Evolutionary conservation across 2,797 vertebrate genomes (phyloP).

Genomic region (Pygocentrus nattereri): DNA sequence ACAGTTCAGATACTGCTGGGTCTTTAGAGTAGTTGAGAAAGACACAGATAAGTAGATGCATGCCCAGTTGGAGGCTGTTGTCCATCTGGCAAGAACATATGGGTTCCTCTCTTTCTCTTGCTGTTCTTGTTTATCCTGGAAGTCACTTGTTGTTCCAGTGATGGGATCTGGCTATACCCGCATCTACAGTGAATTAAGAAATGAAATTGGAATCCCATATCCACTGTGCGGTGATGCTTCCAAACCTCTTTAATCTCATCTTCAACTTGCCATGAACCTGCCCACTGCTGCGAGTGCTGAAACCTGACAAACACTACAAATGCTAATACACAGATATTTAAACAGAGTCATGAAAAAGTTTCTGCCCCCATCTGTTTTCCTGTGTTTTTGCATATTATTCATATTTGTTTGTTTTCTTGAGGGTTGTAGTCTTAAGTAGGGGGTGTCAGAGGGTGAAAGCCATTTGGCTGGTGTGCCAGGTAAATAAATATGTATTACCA

Average conservation of each 20-base stretch:
- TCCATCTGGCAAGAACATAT: slow-evolving; percentile 50
- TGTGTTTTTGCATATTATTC: slow-evolving; percentile 27
- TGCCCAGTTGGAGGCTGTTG: slow-evolving; percentile 36
- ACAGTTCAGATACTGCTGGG: slow-evolving; percentile 34
- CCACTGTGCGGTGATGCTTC: slow-evolving; percentile 18
- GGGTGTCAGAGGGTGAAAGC: background rate
- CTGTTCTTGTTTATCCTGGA: slow-evolving; percentile 71
- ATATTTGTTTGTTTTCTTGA: slow-evolving; percentile 5
- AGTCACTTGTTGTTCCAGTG: slow-evolving; percentile 46
- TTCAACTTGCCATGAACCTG: slow-evolving; percentile 29
- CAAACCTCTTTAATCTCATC: slow-evolving; percentile 29
- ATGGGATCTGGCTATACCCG: slow-evolving; percentile 47
- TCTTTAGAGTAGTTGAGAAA: slow-evolving; percentile 29
- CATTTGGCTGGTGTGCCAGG: background rate
- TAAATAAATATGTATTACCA: slow-evolving; percentile 19
- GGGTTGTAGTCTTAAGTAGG: background rate
- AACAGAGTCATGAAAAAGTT: slow-evolving; percentile 12
- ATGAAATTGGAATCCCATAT: slow-evolving; percentile 41
- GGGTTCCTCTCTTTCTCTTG: slow-evolving; percentile 69
- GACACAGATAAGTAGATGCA: slow-evolving; percentile 29
- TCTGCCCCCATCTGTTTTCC: slow-evolving; percentile 1
- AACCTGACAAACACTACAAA: slow-evolving; percentile 9
- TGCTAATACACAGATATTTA: slow-evolving; percentile 9
- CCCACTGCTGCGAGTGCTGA: background rate
- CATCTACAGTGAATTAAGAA: slow-evolving; percentile 43